These are phyloP conservation scores for Drosophila setosimentum DNA, from an alignment of 2,888 invertebrate genomes.

Conservation along the genomic window DNA sequence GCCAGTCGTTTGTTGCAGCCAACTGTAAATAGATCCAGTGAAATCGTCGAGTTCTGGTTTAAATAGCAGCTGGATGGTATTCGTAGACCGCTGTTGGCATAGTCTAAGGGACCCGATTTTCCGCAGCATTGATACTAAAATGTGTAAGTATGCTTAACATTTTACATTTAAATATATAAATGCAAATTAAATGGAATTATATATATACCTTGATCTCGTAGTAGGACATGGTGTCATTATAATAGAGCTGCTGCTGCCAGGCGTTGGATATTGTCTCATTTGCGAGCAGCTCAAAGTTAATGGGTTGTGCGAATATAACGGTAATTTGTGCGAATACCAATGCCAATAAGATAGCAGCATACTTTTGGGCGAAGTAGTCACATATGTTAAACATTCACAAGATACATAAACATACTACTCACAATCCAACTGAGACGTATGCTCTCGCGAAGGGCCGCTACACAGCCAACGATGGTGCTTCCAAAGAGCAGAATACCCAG, in stretches of 20 bases:
- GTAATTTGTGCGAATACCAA: slow-evolving; percentile 73
- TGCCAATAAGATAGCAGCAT: slow-evolving; percentile 65
- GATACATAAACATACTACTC: slow-evolving; percentile 38
- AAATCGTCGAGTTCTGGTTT: slow-evolving; percentile 62
- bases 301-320: slow-evolving; percentile 72
- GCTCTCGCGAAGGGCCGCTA: slow-evolving; percentile 64
- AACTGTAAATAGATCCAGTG: slow-evolving; percentile 57
- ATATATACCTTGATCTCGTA: slow-evolving; percentile 78
- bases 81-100: slow-evolving; percentile 53
- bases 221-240: slow-evolving; percentile 63
- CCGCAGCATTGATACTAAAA: slow-evolving; percentile 75
- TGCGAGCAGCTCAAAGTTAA: slow-evolving; percentile 72
- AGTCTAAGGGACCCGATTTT: slow-evolving; percentile 71
- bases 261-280: slow-evolving; percentile 70
- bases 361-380: slow-evolving; percentile 48
- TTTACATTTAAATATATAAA: neutral
- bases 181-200: neutral
- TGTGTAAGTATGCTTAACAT: neutral
- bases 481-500: slow-evolving; percentile 69
- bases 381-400: neutral
- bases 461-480: slow-evolving; percentile 74
- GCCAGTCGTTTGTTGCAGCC: slow-evolving; percentile 68
- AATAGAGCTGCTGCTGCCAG: slow-evolving; percentile 70
- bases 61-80: slow-evolving; percentile 76
- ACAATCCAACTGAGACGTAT: slow-evolving; percentile 74